Evolutionary conservation across 2,888 invertebrate species (phyloP), one percentile per base, ranked within the genome.

Genomic region (Embidobia sp.): DNA sequence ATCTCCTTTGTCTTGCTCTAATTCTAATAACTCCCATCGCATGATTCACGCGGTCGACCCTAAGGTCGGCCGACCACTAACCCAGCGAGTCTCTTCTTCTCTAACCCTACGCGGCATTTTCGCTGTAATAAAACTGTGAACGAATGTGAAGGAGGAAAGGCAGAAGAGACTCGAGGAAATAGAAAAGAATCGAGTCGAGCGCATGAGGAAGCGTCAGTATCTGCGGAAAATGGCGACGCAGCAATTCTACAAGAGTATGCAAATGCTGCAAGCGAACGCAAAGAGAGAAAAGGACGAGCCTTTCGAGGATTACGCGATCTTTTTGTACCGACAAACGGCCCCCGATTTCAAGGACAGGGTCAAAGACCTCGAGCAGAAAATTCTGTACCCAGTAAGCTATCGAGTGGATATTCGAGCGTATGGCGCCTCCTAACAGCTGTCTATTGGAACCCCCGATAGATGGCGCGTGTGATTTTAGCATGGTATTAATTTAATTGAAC

Each of bases 291-390:
- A 91, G 53, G 92, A 93, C 48, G 92, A 93, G 19, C 94, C 95
- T 72, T 93, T 95, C 85, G 95, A 96, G 90, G 94, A 96, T 90
- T 95, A 96, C 90, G 95, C 95, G 18, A 92, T 96, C 85, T 95
- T 95, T 90, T 92, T 96, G 85, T 97, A 96, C 90, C 92, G 96
- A 53, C 95, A 96, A 89, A 94, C 94, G 66, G 96, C 96, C 10
- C 95, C 95, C 4, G 93, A 95, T 87, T 96, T 96, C 90, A 94
- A 93, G 90, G 95, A 95, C 88, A 92, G 96, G 76, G 95, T 96
- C 76, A 94, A 94, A 92, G 93, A 94, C 83, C 91, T 96, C 87
- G 96, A 94, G 89, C 92, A 92, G 90, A 94, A 94, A 90, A 92
- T 94, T 82, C 91, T 93, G 81, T 93, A 93, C 89, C 94, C 94